Conservation (phyloP, 2,888 invertebrate species). For the Meteorus cinctellus region DNA sequence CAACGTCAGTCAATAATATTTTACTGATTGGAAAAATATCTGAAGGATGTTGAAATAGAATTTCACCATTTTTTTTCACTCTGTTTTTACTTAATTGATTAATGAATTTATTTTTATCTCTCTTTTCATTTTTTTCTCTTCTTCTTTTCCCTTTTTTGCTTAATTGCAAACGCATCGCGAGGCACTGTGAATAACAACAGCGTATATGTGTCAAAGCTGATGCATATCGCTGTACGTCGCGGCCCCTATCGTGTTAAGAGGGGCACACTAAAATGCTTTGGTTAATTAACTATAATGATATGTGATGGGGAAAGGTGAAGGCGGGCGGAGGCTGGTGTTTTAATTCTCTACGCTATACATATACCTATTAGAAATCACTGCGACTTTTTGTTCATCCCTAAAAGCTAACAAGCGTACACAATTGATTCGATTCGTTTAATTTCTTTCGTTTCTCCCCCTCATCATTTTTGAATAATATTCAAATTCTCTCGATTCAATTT, state of each 20-base stretch:
- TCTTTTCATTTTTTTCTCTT: too few relatives aligned
- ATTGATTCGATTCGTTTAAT: slow-evolving; percentile 16
- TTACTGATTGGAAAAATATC: slow-evolving; percentile 12
- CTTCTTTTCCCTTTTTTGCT: slow-evolving; percentile 11
- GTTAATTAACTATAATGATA: slow-evolving; percentile 37
- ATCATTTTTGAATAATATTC: slow-evolving; percentile 12
- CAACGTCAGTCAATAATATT: slow-evolving; percentile 16
- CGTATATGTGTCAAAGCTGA: slow-evolving; percentile 32
- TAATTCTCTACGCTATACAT: slow-evolving; percentile 22
- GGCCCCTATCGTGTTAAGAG: not conserved
- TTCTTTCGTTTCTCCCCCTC: not conserved
- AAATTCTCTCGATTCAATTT: slow-evolving; percentile 4
- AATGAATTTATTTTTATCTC: slow-evolving; percentile 10
- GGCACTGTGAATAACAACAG: slow-evolving; percentile 43
- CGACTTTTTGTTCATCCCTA: slow-evolving; percentile 10
- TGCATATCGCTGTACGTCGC: slow-evolving; percentile 27
- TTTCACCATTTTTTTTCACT: not conserved
- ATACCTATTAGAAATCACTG: slow-evolving; percentile 13
- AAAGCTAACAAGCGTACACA: slow-evolving; percentile 38
- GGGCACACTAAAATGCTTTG: slow-evolving; percentile 3
- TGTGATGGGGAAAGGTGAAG: slow-evolving; percentile 38
- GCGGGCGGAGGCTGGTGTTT: slow-evolving; percentile 29
- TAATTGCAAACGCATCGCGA: slow-evolving; percentile 23
- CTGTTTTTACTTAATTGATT: not conserved
- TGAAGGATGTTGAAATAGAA: slow-evolving; percentile 14